Base-by-base conservation (phyloP, 1,140 invertebrate genomes). In the Achroia grisella region DNA sequence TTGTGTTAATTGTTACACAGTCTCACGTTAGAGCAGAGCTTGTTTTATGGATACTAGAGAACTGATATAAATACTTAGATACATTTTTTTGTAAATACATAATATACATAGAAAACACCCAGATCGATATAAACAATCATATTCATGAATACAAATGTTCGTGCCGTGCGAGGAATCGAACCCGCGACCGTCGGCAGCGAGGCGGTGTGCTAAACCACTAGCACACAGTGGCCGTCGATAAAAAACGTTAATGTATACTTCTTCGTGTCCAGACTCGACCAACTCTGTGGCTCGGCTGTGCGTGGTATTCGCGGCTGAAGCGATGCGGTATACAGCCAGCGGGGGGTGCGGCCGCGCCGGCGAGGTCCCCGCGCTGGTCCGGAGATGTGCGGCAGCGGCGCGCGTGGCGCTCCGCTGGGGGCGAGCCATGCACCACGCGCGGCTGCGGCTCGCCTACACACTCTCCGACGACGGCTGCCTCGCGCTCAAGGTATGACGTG, bases 371-470 rank as follows among this genome's bases (percentile, higher is more conserved):
- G 33, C 28, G 17, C 35, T 73, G 40, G 33, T 76, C 49, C 50
- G 52, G n/a, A 61, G 68, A n/a, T 65, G 65, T 32, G 59, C 53
- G 0, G 52, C 35, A 12, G 46, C 69, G 2, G 56, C 61, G 0
- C 47, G 67, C 8, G 36, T 66, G 1, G 69, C 75, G 14, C 30
- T 56, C 13, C 59, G 46, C n/a, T 78, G 71, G 74, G 67, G 60
- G 6, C 59, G 66, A 1, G 68, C 54, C 5, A 73, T 79, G 71
- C 50, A 62, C 9, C 56, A 67, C 41, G 69, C 73, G n/a, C 29
- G 54, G 4, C 2, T 40, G 0, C 45, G 56, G 0, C 62, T 76
- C 14, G 75, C 69, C 0, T 73, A 66, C 43, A 37, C 45, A n/a
- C 39, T 76, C 3, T 29, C 39, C 0, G 35, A 23, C 3, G 60